A percentile compares a stretch with the other conserved stretches of the same genome.
Evolutionary conservation across 2,797 vertebrate genomes (phyloP).

Genomic region (Borostomias antarcticus): DNA sequence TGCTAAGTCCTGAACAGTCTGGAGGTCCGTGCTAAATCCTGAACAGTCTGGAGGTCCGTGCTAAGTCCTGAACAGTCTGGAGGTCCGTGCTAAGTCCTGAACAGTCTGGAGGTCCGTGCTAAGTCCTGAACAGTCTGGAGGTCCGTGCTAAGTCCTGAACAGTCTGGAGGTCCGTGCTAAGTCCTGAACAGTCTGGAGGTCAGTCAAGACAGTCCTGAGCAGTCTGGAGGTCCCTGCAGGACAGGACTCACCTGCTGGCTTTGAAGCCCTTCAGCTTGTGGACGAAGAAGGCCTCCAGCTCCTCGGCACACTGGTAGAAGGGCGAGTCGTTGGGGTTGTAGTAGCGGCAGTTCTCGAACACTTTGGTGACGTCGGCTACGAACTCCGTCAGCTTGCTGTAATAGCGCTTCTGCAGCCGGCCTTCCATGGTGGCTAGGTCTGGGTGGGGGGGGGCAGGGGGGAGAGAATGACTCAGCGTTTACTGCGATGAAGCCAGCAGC

Average conservation of each 20-base stretch:
- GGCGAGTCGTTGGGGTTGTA: conserved; percentile 99
- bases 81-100: no score
- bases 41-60: no score
- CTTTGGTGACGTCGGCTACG: conserved; percentile 99
- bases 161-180: no score
- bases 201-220: neutral
- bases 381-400: conserved; percentile 98
- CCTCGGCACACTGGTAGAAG: conserved; percentile 97
- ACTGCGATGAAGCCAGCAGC: no score
- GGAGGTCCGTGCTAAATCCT: no score
- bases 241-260: conserved; percentile 88
- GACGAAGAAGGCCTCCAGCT: conserved; percentile 97
- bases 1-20: no score
- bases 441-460: neutral
- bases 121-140: no score
- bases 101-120: no score
- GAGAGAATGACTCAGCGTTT: no score
- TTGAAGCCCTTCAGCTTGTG: conserved; percentile 99
- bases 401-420: conserved; percentile 89
- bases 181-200: no score
- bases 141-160: no score
- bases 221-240: neutral
- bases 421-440: conserved; percentile 98
- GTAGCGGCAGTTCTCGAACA: conserved; percentile 99
- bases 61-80: no score